Evolutionary conservation across 2,797 vertebrate species (phyloP), one percentile per base, ranked within the genome.

Genomic region (Oceanodroma leucorhoa): DNA sequence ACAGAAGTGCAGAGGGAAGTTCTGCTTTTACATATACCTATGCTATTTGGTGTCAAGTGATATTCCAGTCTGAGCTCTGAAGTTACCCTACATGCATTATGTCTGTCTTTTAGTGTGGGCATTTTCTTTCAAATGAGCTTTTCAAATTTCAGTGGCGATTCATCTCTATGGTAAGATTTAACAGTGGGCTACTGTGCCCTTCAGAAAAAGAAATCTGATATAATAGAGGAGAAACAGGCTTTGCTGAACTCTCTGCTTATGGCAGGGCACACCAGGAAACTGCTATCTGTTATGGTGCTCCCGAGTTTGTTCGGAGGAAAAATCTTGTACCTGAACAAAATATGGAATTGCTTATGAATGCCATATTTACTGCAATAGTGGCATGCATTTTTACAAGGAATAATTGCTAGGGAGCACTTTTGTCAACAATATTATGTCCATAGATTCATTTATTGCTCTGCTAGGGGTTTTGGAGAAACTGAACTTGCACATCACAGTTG

Each of bases 61-160:
- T 43, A 19, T 4, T 54, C 4, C 26, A 34, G 4, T 20, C 30
- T 61, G 61, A 89, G 36, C 62, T 82, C 40, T 9, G 9, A 45
- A 48, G 53, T 50, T 86, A 61, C 6, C 7, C 8, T 34, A 0
- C 0, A 0, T 41, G 27, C 9, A 14, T 76, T 29, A 6, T n/a
- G 8, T 41, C 26, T 85, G 36, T 67, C 60, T 87, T 41, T 66
- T 23, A 69, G 10, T 9, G 11, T n/a, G 20, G 32, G 9, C 7
- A 7, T 32, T 82, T 89, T 22, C 30, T 66, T 46, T 40, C 46
- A 87, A 58, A 50, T 53, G 7, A 95, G 23, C 43, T 65, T 80
- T 87, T 70, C 3, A 57, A 24, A 51, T 87, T 53, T 43, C 32
- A 46, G 4, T 23, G 17, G 9, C 1, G 1, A 53, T 69, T 75